Evolutionary conservation across 53 echinoderm and acorn worm genomes (phyloP).

Genomic region (Hippasteria phrygiana): DNA sequence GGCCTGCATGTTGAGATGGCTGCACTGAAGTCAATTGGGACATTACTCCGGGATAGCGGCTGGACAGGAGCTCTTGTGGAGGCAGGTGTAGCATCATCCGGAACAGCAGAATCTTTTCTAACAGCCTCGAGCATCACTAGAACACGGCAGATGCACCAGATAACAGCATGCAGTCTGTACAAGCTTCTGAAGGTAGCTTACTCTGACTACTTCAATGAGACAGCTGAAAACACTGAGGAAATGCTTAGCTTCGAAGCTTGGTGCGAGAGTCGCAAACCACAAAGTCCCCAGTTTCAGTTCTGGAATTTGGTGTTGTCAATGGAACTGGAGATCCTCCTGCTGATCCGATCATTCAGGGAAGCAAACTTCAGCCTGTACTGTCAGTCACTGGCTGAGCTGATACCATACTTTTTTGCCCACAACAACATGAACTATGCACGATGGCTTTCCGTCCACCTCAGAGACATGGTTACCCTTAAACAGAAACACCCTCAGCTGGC

Average conservation of each 20-base stretch:
- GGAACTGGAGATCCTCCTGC: neutral
- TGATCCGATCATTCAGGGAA: neutral
- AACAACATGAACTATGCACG: slow-evolving; percentile 53
- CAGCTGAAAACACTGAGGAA: no score
- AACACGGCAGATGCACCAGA: slow-evolving; percentile 37
- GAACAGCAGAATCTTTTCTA: slow-evolving; percentile 58
- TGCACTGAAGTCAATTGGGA: slow-evolving; percentile 37
- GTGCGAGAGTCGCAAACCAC: neutral
- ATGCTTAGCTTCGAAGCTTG: slow-evolving; percentile 23
- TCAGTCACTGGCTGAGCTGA: neutral
- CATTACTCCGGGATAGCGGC: neutral
- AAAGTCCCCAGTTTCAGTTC: slow-evolving; percentile 37
- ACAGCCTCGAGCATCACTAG: slow-evolving; percentile 9
- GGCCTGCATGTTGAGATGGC: slow-evolving; percentile 60
- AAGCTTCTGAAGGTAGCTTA: slow-evolving; percentile 32
- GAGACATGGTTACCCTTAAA: slow-evolving; percentile 46
- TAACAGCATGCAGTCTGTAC: slow-evolving; percentile 30
- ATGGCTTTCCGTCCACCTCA: slow-evolving; percentile 58
- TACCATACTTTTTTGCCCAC: slow-evolving; percentile 51
- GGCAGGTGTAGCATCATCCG: slow-evolving; percentile 34
- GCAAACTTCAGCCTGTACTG: neutral
- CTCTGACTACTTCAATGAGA: no score
- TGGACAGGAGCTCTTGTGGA: slow-evolving; percentile 43
- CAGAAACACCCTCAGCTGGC: neutral
- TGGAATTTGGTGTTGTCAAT: slow-evolving; percentile 31